Conservation (phyloP, 2,888 invertebrate species). For the Hypena proboscidalis region DNA sequence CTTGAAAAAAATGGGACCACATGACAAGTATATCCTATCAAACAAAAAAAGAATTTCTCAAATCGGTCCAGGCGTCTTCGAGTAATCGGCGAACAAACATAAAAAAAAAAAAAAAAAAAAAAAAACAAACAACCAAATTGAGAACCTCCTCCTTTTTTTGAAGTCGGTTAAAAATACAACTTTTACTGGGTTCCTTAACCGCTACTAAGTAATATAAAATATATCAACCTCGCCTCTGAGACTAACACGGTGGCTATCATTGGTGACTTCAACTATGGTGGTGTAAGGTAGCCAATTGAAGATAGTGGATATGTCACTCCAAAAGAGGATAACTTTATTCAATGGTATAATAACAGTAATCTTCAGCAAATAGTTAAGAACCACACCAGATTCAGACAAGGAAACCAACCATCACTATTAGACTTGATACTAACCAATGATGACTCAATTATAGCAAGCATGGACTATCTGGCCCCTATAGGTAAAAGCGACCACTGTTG, state of each 20-base stretch:
- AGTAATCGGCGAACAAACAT: too few relatives aligned
- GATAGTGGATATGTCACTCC: neutral
- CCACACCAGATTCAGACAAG: conserved; percentile 4
- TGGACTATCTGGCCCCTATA: conserved; percentile 3
- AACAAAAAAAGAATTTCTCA: too few relatives aligned
- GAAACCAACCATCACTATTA: conserved; percentile 2
- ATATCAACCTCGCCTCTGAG: neutral
- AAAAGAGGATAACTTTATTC: neutral
- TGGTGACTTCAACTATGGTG: conserved; percentile 1
- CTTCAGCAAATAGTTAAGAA: conserved; percentile 4
- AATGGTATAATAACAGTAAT: neutral
- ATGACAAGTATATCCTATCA: too few relatives aligned
- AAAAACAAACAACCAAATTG: too few relatives aligned
- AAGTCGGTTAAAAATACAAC: too few relatives aligned
- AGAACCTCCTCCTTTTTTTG: too few relatives aligned
- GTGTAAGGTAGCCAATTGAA: neutral
- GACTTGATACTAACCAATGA: conserved; percentile 10
- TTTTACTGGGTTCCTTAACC: too few relatives aligned
- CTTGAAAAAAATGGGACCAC: too few relatives aligned
- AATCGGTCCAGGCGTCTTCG: too few relatives aligned
- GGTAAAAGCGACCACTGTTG: conserved; percentile 6
- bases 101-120: too few relatives aligned
- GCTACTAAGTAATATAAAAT: too few relatives aligned
- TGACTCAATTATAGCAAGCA: conserved; percentile 2
- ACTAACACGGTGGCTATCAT: neutral